Evolutionary conservation across 2,113 vertebrate genomes (phyloP).

Genomic region (Petrocephalus zakoni): DNA sequence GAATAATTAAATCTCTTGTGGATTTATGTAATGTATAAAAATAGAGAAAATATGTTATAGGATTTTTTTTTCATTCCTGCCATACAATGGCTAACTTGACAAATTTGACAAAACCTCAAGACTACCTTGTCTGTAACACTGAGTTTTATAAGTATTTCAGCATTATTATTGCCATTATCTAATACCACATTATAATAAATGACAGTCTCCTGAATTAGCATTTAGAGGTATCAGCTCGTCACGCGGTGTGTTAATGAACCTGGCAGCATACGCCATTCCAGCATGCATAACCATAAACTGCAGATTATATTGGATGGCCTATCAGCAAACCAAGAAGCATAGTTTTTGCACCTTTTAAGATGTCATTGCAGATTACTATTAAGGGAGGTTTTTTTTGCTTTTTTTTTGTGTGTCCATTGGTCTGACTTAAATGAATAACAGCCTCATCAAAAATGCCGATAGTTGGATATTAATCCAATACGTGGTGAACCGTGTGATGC

Average conservation of each 20-base stretch:
- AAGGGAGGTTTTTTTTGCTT: background rate
- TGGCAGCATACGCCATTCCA: background rate
- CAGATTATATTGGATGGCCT: background rate
- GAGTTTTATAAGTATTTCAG: background rate
- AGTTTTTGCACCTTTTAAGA: background rate
- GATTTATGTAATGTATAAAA: background rate
- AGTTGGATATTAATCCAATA: background rate
- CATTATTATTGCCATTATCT: slow-evolving; percentile 1
- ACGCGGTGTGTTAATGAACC: background rate
- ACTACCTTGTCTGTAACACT: background rate
- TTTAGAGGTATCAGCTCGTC: background rate
- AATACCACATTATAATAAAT: slow-evolving; percentile 15
- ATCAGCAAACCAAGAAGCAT: background rate
- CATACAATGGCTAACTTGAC: background rate
- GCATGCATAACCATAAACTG: background rate
- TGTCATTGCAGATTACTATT: background rate
- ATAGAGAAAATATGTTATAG: background rate
- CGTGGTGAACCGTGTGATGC: background rate
- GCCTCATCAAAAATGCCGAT: background rate
- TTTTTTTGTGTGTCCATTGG: background rate
- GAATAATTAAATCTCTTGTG: background rate
- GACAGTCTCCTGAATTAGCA: background rate
- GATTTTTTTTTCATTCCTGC: background rate
- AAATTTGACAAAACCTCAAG: background rate
- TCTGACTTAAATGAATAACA: background rate